A percentile compares a stretch with the other conserved stretches of the same genome.
phyloP scores from a whole-genome alignment of 2,113 vertebrate species.

The Dicerorhinus sumatrensis region DNA sequence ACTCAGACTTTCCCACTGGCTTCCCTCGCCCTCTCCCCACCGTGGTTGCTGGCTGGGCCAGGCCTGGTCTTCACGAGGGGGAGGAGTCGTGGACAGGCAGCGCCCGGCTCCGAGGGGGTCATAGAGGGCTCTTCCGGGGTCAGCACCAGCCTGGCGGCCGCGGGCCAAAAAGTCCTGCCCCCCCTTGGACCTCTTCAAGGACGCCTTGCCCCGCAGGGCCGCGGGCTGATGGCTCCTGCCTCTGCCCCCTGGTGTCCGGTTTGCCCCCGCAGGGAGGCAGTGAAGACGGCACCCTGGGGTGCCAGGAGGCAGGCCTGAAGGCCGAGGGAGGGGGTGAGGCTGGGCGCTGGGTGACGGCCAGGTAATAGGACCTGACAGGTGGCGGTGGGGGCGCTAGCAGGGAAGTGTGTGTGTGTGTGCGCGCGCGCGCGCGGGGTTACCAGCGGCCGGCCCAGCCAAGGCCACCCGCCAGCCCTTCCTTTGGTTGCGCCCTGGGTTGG shows the following conservation, averaged over 20 bases:
- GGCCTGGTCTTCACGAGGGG: not conserved
- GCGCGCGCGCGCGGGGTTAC: rapidly evolving
- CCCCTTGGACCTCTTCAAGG: not conserved
- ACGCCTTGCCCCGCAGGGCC: rapidly evolving
- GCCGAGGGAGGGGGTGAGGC: rapidly evolving
- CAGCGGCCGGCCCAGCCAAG: rapidly evolving
- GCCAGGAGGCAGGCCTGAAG: not conserved
- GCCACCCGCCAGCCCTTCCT: not conserved
- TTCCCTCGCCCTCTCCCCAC: too few relatives aligned
- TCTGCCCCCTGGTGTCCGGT: rapidly evolving
- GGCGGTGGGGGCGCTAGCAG: rapidly evolving
- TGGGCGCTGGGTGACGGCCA: not conserved
- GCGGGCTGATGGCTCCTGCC: rapidly evolving
- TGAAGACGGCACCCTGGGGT: too few relatives aligned
- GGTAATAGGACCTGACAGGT: not conserved
- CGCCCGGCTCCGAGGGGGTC: rapidly evolving
- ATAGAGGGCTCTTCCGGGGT: not conserved
- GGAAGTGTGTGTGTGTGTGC: rapidly evolving
- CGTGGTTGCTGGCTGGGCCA: too few relatives aligned
- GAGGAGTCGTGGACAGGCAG: rapidly evolving
- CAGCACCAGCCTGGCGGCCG: rapidly evolving
- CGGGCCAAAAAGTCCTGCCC: not conserved
- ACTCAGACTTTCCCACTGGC: too few relatives aligned
- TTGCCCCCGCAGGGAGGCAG: rapidly evolving
- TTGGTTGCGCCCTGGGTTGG: too few relatives aligned